phyloP scores from a whole-genome alignment of 2,113 vertebrate genomes.

The Leucosticte australis region DNA sequence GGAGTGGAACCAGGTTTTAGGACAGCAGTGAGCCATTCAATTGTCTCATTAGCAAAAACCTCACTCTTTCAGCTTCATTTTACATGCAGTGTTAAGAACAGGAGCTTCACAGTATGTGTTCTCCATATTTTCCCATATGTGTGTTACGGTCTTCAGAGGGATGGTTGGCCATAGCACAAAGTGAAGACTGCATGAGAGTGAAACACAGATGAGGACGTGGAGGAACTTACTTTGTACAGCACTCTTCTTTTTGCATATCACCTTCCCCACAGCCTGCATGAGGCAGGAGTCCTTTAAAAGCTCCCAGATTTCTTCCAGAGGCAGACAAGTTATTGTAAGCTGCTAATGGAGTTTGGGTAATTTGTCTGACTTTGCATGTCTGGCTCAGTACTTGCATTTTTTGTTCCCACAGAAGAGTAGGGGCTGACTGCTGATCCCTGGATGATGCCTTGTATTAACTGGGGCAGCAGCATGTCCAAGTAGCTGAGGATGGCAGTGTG shows the following conservation, averaged over 20 bases:
- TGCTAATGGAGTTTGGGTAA: background rate
- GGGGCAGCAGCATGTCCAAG: background rate
- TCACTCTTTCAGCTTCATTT: conserved; percentile 7
- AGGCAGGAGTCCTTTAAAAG: background rate
- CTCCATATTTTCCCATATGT: background rate
- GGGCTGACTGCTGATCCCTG: background rate
- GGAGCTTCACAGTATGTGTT: background rate
- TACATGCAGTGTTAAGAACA: background rate
- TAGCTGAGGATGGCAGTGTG: background rate
- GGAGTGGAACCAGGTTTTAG: conserved; percentile 7
- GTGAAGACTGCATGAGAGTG: background rate
- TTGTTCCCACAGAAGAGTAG: background rate
- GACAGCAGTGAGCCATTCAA: background rate
- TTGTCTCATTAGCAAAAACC: background rate
- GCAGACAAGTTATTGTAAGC: background rate
- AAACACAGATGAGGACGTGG: background rate
- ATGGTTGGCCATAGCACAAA: background rate
- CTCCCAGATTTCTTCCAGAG: background rate
- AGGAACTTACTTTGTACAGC: background rate
- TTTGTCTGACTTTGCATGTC: background rate
- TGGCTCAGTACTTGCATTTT: background rate
- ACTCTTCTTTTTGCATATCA: background rate
- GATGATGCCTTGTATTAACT: background rate
- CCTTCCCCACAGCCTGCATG: background rate
- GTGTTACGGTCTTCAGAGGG: background rate